Evolutionary conservation across 2,888 invertebrate species (phyloP), one percentile per base, ranked within the genome.

Genomic region (Plutella xylostella): DNA sequence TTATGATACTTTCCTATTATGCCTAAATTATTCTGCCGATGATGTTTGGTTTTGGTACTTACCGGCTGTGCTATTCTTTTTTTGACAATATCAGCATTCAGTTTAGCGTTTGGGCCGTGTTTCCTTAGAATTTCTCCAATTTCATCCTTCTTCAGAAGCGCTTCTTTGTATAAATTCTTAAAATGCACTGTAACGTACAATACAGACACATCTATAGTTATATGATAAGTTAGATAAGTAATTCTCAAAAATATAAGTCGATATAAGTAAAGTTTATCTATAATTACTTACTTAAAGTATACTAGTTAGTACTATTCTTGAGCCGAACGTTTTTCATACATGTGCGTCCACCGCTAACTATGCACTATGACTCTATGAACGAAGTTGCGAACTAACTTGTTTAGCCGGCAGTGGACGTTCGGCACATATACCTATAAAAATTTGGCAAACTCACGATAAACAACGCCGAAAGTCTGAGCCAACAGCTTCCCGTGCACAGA

Each of bases 401-500:
- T n/a, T n/a, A n/a, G n/a, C n/a, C n/a, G n/a, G n/a, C n/a, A n/a
- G n/a, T n/a, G n/a, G n/a, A n/a, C n/a, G n/a, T n/a, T n/a, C n/a
- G n/a, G n/a, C n/a, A n/a, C n/a, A n/a, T n/a, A n/a, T n/a, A n/a
- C n/a, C n/a, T n/a, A n/a, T n/a, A n/a, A n/a, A n/a, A n/a, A n/a
- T n/a, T n/a, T n/a, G n/a, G n/a, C 21, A 39, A 28, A 47, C 63
- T 51, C 50, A 76, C 77, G 47, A 50, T 59, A 67, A 35, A 89
- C 73, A 5, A 90, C 54, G 54, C 85, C 80, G 42, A 89, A 84
- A 46, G 80, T 78, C 43, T 85, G 72, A 0, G 84, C 71, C 12
- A 89, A 61, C 7, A 78, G 52, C 11, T 56, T 56, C 0, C 86
- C 89, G 51, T 89, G 85, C 1, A 84, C 84, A 47, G 75, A 74